Percentiles rank a stretch among this genome's conserved stretches.
These are phyloP conservation scores for Lithodes maja DNA, from an alignment of 2,888 invertebrate species.

Conservation along the genomic window DNA sequence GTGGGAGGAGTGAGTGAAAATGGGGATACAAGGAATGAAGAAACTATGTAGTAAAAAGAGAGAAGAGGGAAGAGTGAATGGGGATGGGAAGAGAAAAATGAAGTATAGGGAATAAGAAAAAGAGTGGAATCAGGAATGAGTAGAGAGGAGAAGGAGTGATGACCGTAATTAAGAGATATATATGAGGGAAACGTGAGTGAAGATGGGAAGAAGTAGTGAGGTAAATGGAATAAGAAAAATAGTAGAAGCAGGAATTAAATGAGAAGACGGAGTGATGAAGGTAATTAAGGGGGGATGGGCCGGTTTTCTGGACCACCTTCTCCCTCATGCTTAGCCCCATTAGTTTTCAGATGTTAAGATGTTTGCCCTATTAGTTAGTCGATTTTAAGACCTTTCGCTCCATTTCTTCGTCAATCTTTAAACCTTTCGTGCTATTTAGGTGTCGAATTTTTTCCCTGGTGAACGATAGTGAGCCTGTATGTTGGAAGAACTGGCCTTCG, in stretches of 20 bases:
- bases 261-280: neutral
- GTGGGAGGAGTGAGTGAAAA: neutral
- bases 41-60: neutral
- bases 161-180: neutral
- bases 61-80: neutral
- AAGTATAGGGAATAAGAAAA: neutral
- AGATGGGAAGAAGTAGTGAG: neutral
- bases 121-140: neutral
- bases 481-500: too few species aligned
- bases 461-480: too few species aligned
- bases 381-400: too few species aligned
- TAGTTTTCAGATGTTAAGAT: too few species aligned
- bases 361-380: too few species aligned
- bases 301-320: too few species aligned
- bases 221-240: neutral
- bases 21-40: neutral
- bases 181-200: neutral
- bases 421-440: too few species aligned
- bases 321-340: too few species aligned
- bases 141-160: neutral
- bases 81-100: neutral
- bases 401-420: too few species aligned
- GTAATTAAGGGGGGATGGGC: neutral
- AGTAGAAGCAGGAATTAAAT: neutral
- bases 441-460: too few species aligned